phyloP scores from a whole-genome alignment of 2,888 invertebrate species.

The Ametastegia equiseti region DNA sequence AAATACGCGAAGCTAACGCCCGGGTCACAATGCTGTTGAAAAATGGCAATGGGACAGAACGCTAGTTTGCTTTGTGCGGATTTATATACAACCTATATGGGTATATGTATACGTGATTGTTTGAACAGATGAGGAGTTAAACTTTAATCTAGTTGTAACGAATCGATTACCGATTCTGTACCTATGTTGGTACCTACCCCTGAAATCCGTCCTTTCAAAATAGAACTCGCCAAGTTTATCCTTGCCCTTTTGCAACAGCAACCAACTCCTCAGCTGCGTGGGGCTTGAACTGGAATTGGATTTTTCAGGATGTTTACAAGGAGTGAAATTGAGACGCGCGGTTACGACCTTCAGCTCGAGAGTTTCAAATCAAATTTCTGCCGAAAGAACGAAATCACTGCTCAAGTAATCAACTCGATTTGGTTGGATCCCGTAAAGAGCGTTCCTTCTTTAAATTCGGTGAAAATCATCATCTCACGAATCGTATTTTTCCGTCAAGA shows the following conservation, averaged over 20 bases:
- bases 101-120: conserved; percentile 33
- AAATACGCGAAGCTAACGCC: conserved; percentile 42
- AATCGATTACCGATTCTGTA: conserved; percentile 32
- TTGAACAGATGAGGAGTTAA: conserved; percentile 38
- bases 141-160: conserved; percentile 42
- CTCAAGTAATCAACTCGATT: conserved; percentile 1
- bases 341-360: not conserved
- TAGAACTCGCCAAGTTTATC: conserved; percentile 29
- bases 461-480: not conserved
- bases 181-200: conserved; percentile 19
- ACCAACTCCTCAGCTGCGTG: not conserved
- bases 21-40: conserved; percentile 35
- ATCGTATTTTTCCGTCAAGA: not conserved
- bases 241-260: not conserved
- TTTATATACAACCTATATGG: not conserved
- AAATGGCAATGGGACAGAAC: conserved; percentile 8
- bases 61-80: not conserved
- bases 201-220: conserved; percentile 37
- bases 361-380: conserved; percentile 13
- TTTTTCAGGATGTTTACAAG: conserved; percentile 37
- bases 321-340: conserved; percentile 29
- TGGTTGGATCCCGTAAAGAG: not conserved
- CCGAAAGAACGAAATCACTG: not conserved
- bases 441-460: not conserved
- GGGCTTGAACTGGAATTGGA: conserved; percentile 42